Evolutionary conservation across 2,888 invertebrate genomes (phyloP).

Genomic region (Mesoligia furuncula): DNA sequence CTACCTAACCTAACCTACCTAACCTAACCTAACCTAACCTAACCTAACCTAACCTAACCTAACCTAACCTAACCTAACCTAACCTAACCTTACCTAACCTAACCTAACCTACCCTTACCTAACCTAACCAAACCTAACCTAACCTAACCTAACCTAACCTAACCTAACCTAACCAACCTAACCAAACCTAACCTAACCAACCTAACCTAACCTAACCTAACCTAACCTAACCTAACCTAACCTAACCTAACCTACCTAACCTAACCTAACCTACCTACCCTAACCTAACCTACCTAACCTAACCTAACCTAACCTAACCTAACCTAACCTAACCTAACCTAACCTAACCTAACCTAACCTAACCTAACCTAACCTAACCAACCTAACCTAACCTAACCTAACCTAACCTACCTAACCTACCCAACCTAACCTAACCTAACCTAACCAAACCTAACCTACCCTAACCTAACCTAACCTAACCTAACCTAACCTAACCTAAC

Average conservation of each 20-base stretch:
- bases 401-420: constrained; percentile 17
- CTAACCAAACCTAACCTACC: constrained; percentile 23
- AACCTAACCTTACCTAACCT: not conserved
- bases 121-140: no score
- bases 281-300: constrained; percentile 18
- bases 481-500: no score
- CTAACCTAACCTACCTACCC: constrained; percentile 36
- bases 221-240: no score
- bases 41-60: not conserved
- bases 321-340: constrained; percentile 49
- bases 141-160: no score
- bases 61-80: no score
- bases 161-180: constrained; percentile 22
- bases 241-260: no score
- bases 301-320: constrained; percentile 46
- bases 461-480: constrained; percentile 33
- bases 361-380: constrained; percentile 11
- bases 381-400: constrained; percentile 11
- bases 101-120: constrained; percentile 1
- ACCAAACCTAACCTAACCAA: no score
- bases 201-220: no score
- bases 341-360: constrained; percentile 43
- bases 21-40: no score
- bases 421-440: constrained; percentile 51
- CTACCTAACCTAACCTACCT: constrained; percentile 19